Base-by-base conservation (phyloP, 35 echinoderm and acorn worm genomes). In the Apostichopus japonicus region DNA sequence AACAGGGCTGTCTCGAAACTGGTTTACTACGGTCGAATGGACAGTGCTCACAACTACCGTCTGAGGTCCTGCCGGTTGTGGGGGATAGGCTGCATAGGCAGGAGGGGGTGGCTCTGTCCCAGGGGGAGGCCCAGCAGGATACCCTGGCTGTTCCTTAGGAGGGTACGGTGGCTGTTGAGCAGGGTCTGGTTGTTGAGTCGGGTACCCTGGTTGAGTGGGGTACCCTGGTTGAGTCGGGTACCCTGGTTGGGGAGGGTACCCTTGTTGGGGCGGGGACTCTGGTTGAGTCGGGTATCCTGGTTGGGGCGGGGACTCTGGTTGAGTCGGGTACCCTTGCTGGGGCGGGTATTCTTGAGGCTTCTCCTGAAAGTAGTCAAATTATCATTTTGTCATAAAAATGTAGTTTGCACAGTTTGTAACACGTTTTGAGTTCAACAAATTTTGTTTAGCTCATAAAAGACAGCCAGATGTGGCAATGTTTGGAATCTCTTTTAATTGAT, bases 1-100 rank as follows among this genome's bases (percentile, higher is more conserved):
- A 24, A 23, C 88, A 4, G 95, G 95, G 9, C 71, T 6, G 21
- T 96, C 95, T 9, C 95, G 71, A 24, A 94, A 96, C 54, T 16
- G 44, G 24, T 83, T 24, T 14, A 83, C 79, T 2, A 52, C 24
- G 3, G 79, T 83, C 19, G 79, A 83, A 54, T 83, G 79, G 51
- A 83, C 79, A 53, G 79, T 83, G 19, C 79, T 83, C 10, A 83
- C 79, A 24, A 83, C 79, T 5, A 83, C 33, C 17, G 79, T 83
- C 79, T 83, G 79, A 9, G 16, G 33, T 11, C 54, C 33, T 33
- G 27, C 27, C 33, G 11, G 79, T 53, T 44, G 79, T 10, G 51
- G 24, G 6, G 79, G 79, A 7, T 83, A 17, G 51, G 22, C 78
- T 80, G 79, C 24, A 83, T 54, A 54, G 11, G 44, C 19, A 54